Evolutionary conservation across 1,140 invertebrate species (phyloP).

Genomic region (Drosophila melanica): DNA sequence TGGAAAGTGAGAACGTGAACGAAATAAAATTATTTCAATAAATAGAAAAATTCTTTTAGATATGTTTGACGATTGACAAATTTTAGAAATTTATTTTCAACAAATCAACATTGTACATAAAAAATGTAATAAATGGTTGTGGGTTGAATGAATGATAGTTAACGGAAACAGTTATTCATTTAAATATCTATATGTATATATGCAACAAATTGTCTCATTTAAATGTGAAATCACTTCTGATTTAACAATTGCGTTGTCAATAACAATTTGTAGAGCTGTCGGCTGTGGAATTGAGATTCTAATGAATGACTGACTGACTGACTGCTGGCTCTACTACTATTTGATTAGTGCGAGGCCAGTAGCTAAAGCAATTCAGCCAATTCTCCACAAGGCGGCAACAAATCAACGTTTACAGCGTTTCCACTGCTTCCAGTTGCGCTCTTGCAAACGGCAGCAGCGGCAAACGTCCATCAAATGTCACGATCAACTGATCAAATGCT

Average conservation of each 20-base stretch:
- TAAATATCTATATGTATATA: slow-evolving; percentile 1
- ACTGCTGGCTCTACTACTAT: slow-evolving; percentile 52
- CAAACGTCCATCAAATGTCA: slow-evolving; percentile 80
- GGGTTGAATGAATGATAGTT: no score
- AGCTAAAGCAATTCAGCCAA: slow-evolving; percentile 25
- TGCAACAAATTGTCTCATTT: slow-evolving; percentile 69
- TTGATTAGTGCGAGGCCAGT: slow-evolving; percentile 59
- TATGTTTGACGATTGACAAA: no score
- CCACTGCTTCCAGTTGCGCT: slow-evolving; percentile 11
- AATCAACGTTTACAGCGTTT: slow-evolving; percentile 11
- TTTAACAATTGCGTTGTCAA: slow-evolving; percentile 74
- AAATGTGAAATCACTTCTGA: slow-evolving; percentile 75
- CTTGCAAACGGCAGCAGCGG: slow-evolving; percentile 69
- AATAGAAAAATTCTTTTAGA: no score
- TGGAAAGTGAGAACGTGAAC: no score
- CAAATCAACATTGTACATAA: no score
- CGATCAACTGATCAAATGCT: slow-evolving; percentile 58
- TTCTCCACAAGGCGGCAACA: slow-evolving; percentile 3
- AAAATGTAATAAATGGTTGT: no score
- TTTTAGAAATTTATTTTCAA: no score
- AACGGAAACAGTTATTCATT: no score
- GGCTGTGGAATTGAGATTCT: slow-evolving; percentile 71
- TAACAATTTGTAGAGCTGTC: slow-evolving; percentile 73
- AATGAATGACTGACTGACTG: slow-evolving; percentile 65
- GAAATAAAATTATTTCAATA: no score